Conservation (phyloP, 1,140 invertebrate species). For the Megalonaias nervosa region DNA sequence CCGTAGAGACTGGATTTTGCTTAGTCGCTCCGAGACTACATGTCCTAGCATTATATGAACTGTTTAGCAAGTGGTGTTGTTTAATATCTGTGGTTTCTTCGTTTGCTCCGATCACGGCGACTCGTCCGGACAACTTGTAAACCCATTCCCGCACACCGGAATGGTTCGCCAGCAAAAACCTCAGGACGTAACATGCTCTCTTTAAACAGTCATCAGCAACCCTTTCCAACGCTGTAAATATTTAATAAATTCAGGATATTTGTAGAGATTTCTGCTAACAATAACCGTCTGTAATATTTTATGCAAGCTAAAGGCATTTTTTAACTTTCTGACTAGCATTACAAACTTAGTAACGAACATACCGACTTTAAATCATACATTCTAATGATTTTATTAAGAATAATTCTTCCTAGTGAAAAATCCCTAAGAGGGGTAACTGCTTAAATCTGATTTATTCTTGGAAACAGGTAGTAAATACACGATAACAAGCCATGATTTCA, state of each 20-base stretch:
- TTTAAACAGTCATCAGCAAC: conserved; percentile 47
- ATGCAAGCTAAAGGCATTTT: too few species aligned
- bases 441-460: too few species aligned
- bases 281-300: too few species aligned
- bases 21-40: conserved; percentile 45
- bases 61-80: conserved; percentile 39
- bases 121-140: conserved; percentile 49
- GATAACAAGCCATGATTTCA: too few species aligned
- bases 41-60: conserved; percentile 32
- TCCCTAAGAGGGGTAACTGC: not conserved
- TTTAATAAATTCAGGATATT: too few species aligned
- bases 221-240: conserved; percentile 15
- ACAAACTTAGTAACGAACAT: too few species aligned
- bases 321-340: not conserved
- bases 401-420: too few species aligned
- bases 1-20: conserved; percentile 37
- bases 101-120: conserved; percentile 43
- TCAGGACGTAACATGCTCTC: conserved; percentile 56
- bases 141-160: conserved; percentile 41
- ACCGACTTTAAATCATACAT: too few species aligned
- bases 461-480: too few species aligned
- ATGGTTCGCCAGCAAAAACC: conserved; percentile 54
- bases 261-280: too few species aligned
- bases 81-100: conserved; percentile 46
- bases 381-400: too few species aligned